Conservation (phyloP, 2,888 invertebrate genomes). For the Synergus gifuensis region DNA sequence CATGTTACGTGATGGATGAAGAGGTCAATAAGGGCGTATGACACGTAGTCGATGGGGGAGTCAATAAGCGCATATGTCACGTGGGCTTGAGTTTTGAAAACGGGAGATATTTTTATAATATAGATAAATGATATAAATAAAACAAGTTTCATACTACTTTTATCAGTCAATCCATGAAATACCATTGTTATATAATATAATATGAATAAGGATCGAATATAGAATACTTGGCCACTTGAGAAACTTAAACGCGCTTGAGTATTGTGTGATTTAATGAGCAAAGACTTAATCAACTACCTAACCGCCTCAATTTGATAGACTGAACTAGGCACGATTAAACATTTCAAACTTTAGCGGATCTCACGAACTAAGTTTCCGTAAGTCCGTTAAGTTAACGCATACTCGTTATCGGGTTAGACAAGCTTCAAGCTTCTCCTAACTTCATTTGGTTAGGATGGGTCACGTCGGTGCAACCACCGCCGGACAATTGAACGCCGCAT, state of each 20-base stretch:
- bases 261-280: conserved; percentile 14
- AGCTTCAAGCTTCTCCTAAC: conserved; percentile 63
- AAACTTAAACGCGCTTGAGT: background rate
- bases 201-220: background rate
- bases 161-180: no score
- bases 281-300: conserved; percentile 46
- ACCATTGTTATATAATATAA: no score
- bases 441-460: conserved; percentile 62
- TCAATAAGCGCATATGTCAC: no score
- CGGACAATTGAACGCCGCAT: conserved; percentile 50
- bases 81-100: no score
- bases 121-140: no score
- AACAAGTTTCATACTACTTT: no score
- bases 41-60: no score
- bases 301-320: conserved; percentile 47
- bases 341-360: conserved; percentile 51
- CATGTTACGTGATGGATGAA: no score
- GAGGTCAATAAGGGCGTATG: no score
- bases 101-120: no score
- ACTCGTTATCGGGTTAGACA: conserved; percentile 67
- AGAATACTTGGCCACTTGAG: background rate
- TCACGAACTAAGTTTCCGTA: conserved; percentile 51
- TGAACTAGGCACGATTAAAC: conserved; percentile 51
- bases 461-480: conserved; percentile 55
- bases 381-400: conserved; percentile 52